A percentile compares a stretch with the other conserved stretches of the same genome.
Conservation (phyloP, 64 coral and sea anemone species). For the Platygyra sinensis region DNA sequence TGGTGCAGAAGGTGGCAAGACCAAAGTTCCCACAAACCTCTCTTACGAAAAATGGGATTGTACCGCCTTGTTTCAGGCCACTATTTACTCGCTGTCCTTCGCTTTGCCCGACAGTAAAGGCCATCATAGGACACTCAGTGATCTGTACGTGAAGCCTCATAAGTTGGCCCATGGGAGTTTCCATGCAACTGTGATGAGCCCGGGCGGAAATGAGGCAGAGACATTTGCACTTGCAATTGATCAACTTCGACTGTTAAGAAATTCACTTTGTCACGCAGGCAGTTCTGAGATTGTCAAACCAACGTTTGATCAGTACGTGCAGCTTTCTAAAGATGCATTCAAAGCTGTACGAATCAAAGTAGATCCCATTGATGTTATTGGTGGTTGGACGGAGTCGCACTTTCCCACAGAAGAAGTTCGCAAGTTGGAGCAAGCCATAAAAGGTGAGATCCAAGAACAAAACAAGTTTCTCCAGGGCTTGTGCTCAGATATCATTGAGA, state of each 20-base stretch:
- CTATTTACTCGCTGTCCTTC: slow-evolving; percentile 3
- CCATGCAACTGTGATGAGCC: slow-evolving; percentile 4
- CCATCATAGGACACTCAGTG: neutral
- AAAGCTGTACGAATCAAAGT: neutral
- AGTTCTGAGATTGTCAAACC: neutral
- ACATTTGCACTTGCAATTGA: slow-evolving; percentile 22
- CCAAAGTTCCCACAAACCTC: neutral
- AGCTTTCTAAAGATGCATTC: slow-evolving; percentile 9
- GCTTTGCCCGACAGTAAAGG: neutral
- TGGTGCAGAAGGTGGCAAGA: neutral
- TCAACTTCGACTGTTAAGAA: slow-evolving; percentile 31
- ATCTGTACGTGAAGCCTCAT: neutral
- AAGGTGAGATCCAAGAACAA: neutral
- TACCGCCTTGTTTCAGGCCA: slow-evolving; percentile 15
- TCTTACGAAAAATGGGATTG: slow-evolving; percentile 27
- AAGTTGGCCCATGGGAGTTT: neutral
- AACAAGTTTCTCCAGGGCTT: neutral
- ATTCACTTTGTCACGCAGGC: neutral
- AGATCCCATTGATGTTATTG: slow-evolving; percentile 20
- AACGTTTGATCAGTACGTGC: neutral
- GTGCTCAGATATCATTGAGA: too few species aligned
- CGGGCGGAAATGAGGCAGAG: neutral
- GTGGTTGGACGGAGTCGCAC: neutral
- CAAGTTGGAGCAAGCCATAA: neutral
- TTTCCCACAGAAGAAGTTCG: slow-evolving; percentile 18